Evolutionary conservation across 2,113 vertebrate genomes (phyloP).

Genomic region (Platichthys stellatus): DNA sequence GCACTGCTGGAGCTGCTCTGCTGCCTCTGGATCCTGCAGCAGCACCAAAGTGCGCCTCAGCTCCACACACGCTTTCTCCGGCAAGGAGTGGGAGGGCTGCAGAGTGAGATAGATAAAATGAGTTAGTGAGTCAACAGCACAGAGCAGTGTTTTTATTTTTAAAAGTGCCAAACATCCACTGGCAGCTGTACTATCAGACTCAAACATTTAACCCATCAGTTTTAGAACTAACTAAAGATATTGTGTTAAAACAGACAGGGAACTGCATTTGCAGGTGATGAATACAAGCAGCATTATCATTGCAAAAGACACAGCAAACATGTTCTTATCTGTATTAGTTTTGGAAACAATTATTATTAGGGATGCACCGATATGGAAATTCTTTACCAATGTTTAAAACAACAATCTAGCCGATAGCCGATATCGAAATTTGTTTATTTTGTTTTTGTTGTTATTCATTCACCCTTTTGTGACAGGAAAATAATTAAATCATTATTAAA

Average conservation of each 20-base stretch:
- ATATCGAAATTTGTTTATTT: no score
- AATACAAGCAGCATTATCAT: neutral
- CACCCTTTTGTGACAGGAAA: no score
- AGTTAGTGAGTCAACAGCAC: slow-evolving; percentile 27
- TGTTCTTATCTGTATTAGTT: neutral
- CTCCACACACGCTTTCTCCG: slow-evolving; percentile 88
- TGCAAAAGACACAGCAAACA: no score
- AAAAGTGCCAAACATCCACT: slow-evolving; percentile 10
- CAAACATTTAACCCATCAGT: neutral
- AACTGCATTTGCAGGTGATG: neutral
- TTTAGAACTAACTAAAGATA: slow-evolving; percentile 7
- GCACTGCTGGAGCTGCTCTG: slow-evolving; percentile 89
- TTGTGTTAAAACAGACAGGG: neutral
- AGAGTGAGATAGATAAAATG: slow-evolving; percentile 6
- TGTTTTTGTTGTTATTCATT: no score
- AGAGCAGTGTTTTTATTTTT: slow-evolving; percentile 6
- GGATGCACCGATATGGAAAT: no score
- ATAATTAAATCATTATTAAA: no score
- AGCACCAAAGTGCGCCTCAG: slow-evolving; percentile 88
- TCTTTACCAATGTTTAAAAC: no score
- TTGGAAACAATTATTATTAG: no score
- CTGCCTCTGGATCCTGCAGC: slow-evolving; percentile 90
- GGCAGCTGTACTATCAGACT: slow-evolving; percentile 2
- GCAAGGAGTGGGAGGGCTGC: slow-evolving; percentile 49
- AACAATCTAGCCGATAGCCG: no score